These are phyloP conservation scores for Maccullochella peelii DNA, from an alignment of 2,113 vertebrate genomes.

Conservation along the genomic window DNA sequence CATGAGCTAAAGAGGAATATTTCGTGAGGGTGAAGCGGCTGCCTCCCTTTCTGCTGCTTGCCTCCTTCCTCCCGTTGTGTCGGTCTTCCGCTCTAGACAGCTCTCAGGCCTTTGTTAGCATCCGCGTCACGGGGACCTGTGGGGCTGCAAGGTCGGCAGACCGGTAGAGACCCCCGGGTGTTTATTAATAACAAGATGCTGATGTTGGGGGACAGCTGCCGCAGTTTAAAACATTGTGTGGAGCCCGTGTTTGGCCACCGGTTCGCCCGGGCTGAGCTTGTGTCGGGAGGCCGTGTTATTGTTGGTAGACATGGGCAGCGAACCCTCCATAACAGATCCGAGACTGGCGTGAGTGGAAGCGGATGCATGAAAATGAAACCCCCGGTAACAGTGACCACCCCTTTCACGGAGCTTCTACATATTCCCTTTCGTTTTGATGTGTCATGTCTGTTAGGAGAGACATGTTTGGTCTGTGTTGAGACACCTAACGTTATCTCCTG, in stretches of 20 bases:
- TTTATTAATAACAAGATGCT: not conserved
- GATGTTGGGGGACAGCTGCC: not conserved
- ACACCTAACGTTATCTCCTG: constrained; percentile 40
- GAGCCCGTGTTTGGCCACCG: constrained; percentile 52
- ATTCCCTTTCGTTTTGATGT: constrained; percentile 50
- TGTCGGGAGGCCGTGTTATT: constrained; percentile 83
- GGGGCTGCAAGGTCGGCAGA: constrained; percentile 37
- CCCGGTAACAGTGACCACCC: not conserved
- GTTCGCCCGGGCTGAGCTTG: constrained; percentile 61
- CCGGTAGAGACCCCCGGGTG: constrained; percentile 30
- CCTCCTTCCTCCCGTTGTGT: constrained; percentile 84
- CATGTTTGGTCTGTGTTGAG: constrained; percentile 44
- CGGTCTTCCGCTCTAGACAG: constrained; percentile 87
- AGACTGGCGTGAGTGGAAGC: constrained; percentile 21
- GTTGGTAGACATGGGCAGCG: constrained; percentile 73
- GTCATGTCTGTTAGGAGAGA: constrained; percentile 61
- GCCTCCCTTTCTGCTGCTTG: constrained; percentile 71
- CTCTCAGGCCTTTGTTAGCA: constrained; percentile 87
- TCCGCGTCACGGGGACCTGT: constrained; percentile 77
- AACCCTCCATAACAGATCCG: constrained; percentile 48
- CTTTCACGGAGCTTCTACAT: not conserved
- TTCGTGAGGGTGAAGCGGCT: constrained; percentile 63
- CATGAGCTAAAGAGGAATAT: constrained; percentile 52
- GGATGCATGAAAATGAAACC: not conserved
- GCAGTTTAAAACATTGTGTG: constrained; percentile 21